phyloP scores from a whole-genome alignment of 2,113 vertebrate genomes.

The Petaurus breviceps region DNA sequence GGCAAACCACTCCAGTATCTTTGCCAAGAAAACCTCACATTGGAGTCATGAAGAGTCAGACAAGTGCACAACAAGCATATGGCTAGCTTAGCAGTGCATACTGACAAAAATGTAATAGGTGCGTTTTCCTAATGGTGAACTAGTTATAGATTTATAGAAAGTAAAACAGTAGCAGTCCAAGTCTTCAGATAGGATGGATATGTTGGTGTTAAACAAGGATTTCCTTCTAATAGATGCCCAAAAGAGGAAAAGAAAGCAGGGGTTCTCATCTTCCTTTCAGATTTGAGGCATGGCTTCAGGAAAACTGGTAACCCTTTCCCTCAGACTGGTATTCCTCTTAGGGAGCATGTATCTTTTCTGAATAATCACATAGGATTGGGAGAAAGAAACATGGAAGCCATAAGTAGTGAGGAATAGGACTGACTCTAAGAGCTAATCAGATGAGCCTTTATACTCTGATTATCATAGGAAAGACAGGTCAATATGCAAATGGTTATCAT shows the following conservation, averaged over 20 bases:
- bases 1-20: neutral
- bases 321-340: neutral
- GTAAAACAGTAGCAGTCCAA: neutral
- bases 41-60: neutral
- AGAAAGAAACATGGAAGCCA: neutral
- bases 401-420: neutral
- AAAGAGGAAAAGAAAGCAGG: neutral
- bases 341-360: neutral
- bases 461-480: neutral
- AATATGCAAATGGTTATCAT: neutral
- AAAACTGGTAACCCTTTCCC: neutral
- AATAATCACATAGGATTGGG: neutral
- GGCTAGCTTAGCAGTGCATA: neutral
- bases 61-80: neutral
- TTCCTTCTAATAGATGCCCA: neutral
- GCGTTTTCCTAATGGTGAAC: neutral
- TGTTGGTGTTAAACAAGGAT: neutral
- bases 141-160: neutral
- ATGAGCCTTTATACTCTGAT: neutral
- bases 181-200: neutral
- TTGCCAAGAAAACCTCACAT: neutral
- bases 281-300: neutral
- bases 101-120: neutral
- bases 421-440: neutral
- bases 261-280: neutral